These are phyloP conservation scores for Petromus typicus DNA, from an alignment of 2,113 vertebrate species.

Conservation along the genomic window DNA sequence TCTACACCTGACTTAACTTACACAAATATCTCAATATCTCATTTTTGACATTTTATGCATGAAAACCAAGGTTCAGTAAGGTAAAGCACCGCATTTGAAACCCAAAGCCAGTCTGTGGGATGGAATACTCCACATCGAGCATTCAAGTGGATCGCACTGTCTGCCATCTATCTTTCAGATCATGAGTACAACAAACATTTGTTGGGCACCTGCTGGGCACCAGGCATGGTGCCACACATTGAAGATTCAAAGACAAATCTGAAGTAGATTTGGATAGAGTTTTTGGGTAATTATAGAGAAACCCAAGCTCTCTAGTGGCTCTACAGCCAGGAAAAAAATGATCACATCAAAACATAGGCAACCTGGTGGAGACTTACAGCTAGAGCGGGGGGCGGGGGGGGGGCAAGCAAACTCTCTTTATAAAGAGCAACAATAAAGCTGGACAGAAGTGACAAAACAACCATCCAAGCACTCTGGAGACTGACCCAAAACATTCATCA, in stretches of 20 bases:
- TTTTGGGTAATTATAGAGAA: background rate
- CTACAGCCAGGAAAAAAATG: background rate
- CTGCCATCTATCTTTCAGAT: constrained; percentile 17
- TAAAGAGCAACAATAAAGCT: constrained; percentile 19
- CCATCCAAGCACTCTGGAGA: background rate
- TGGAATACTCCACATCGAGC: background rate
- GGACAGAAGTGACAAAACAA: background rate
- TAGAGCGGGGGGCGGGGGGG: background rate
- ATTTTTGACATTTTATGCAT: background rate
- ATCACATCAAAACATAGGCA: background rate
- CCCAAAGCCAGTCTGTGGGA: background rate
- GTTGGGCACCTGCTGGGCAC: background rate
- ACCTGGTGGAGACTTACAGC: background rate
- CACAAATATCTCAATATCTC: background rate
- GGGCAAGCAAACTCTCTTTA: background rate
- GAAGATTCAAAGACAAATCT: constrained; percentile 29
- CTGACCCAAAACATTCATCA: background rate
- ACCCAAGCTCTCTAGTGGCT: background rate
- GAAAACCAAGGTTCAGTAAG: background rate
- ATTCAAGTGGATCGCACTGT: background rate
- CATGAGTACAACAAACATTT: background rate
- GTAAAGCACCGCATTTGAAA: background rate
- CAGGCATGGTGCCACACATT: background rate
- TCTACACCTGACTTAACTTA: background rate
- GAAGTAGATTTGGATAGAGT: background rate